These are phyloP conservation scores for Girardinus metallicus DNA, from an alignment of 2,797 vertebrate species.

Conservation along the genomic window DNA sequence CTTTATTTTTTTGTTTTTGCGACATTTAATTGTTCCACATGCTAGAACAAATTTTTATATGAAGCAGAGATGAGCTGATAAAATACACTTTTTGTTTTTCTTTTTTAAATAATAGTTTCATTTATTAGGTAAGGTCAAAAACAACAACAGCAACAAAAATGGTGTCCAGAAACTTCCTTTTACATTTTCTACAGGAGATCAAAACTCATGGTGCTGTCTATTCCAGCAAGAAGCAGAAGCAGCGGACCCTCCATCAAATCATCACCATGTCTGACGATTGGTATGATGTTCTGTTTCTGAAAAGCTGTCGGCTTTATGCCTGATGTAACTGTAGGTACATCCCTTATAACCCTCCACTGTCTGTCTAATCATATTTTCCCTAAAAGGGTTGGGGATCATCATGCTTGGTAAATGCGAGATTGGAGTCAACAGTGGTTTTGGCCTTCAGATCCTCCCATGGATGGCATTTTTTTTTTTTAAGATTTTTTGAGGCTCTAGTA, in stretches of 20 bases:
- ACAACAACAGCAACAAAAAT: background rate
- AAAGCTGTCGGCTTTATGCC: background rate
- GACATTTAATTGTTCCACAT: background rate
- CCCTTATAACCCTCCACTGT: background rate
- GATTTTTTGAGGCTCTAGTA: too few relatives aligned
- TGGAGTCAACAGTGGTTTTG: background rate
- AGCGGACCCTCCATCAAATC: background rate
- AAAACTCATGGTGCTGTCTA: background rate
- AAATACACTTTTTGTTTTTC: background rate
- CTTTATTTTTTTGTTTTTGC: background rate
- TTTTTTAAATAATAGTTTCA: background rate
- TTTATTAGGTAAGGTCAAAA: background rate
- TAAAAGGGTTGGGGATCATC: background rate
- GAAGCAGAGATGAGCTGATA: background rate
- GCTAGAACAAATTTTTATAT: background rate
- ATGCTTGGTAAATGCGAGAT: background rate
- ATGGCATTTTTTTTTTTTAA: background rate
- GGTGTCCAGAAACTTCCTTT: background rate
- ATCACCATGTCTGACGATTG: background rate
- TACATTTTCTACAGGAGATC: background rate
- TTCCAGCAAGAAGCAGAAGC: background rate
- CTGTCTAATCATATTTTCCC: background rate
- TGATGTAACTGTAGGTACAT: background rate
- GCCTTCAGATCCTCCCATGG: background rate
- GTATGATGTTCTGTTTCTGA: background rate